Evolutionary conservation across 1,140 invertebrate species (phyloP).

Genomic region (Papilio machaon): DNA sequence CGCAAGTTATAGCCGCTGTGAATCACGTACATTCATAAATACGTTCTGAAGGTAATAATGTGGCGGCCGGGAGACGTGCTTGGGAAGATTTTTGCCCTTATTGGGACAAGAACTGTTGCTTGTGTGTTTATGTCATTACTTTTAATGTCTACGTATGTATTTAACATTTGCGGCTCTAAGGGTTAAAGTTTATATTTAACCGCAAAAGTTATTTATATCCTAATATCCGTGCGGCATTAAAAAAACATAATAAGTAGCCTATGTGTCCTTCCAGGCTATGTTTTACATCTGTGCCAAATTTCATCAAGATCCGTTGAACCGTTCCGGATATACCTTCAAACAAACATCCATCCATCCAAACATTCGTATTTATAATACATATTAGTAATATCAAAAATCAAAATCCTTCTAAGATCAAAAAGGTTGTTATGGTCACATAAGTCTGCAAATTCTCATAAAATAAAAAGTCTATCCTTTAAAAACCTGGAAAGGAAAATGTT

Average conservation of each 20-base stretch:
- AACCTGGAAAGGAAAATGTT: neutral
- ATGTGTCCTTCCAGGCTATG: too few relatives aligned
- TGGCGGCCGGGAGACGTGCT: slow-evolving; percentile 43
- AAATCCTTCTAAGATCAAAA: too few relatives aligned
- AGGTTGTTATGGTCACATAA: neutral
- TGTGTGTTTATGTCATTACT: neutral
- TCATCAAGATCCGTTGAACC: too few relatives aligned
- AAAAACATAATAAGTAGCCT: too few relatives aligned
- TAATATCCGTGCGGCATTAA: neutral
- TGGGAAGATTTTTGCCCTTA: neutral
- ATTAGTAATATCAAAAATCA: too few relatives aligned
- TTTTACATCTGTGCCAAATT: too few relatives aligned
- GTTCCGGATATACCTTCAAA: too few relatives aligned
- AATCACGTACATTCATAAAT: slow-evolving; percentile 61
- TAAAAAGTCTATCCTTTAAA: neutral
- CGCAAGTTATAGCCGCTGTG: slow-evolving; percentile 67
- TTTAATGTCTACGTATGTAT: neutral
- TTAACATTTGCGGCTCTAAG: neutral
- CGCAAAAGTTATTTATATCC: neutral
- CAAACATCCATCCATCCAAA: too few relatives aligned
- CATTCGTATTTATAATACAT: too few relatives aligned
- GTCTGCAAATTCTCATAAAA: neutral
- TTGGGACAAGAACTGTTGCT: neutral
- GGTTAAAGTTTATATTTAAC: neutral
- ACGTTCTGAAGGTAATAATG: slow-evolving; percentile 33